A percentile compares a stretch with the other conserved stretches of the same genome.
Evolutionary conservation across 2,888 invertebrate species (phyloP).

Genomic region (Phasia obesa): DNA sequence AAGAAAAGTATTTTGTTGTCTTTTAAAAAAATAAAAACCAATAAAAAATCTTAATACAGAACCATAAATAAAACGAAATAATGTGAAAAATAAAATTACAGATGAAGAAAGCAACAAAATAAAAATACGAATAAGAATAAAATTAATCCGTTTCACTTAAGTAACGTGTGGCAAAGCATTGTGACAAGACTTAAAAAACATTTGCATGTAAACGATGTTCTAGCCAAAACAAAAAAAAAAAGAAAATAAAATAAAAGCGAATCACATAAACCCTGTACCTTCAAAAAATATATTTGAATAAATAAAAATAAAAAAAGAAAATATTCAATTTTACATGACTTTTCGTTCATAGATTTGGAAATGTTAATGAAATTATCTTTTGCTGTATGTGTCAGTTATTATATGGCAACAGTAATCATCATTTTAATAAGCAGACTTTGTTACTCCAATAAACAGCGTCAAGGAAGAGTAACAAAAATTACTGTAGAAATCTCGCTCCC

Average conservation of each 20-base stretch:
- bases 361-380: conserved; percentile 51
- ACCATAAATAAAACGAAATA: conserved; percentile 65
- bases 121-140: conserved; percentile 62
- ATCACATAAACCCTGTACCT: conserved; percentile 34
- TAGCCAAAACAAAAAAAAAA: conserved; percentile 12
- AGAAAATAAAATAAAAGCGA: not conserved
- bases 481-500: conserved; percentile 26
- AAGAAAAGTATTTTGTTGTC: conserved; percentile 27
- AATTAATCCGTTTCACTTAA: conserved; percentile 77
- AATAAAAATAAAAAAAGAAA: not conserved
- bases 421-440: conserved; percentile 63
- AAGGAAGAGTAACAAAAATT: conserved; percentile 47
- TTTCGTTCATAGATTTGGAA: conserved; percentile 38
- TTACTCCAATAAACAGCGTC: conserved; percentile 12
- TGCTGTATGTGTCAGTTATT: conserved; percentile 47
- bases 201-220: conserved; percentile 69
- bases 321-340: conserved; percentile 59
- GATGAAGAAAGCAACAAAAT: conserved; percentile 15
- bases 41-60: conserved; percentile 43
- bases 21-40: conserved; percentile 19
- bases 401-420: conserved; percentile 56
- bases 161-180: conserved; percentile 77
- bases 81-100: conserved; percentile 59
- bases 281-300: conserved; percentile 31
- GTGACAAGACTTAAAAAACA: conserved; percentile 62